phyloP scores from a whole-genome alignment of 2,888 invertebrate genomes.

The Drosophila conformis region DNA sequence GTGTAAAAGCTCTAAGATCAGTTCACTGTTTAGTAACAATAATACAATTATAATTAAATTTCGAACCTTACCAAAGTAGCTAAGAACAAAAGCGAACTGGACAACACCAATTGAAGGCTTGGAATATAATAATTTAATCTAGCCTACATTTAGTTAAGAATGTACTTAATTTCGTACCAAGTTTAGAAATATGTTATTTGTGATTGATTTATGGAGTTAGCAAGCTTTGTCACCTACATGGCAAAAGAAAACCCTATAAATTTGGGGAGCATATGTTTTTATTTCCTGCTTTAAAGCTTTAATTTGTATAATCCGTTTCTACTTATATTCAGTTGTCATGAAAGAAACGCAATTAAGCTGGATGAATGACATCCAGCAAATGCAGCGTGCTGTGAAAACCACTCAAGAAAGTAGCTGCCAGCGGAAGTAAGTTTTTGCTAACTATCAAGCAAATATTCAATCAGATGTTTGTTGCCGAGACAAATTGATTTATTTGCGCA shows the following conservation, averaged over 20 bases:
- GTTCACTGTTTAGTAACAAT: background rate
- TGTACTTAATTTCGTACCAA: background rate
- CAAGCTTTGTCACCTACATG: background rate
- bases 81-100: background rate
- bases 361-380: slow-evolving; percentile 68
- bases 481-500: slow-evolving; percentile 70
- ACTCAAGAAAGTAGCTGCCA: slow-evolving; percentile 69
- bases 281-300: slow-evolving; percentile 32
- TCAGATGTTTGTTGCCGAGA: slow-evolving; percentile 66
- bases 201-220: background rate
- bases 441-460: slow-evolving; percentile 54
- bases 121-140: background rate
- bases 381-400: slow-evolving; percentile 69
- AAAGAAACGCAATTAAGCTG: slow-evolving; percentile 71
- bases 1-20: background rate
- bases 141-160: background rate
- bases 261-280: background rate
- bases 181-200: background rate
- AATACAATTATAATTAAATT: background rate
- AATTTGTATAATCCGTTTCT: slow-evolving; percentile 24
- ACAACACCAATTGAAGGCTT: background rate
- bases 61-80: background rate
- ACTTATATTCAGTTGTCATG: slow-evolving; percentile 23
- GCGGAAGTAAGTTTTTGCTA: slow-evolving; percentile 68
- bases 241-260: slow-evolving; percentile 13